Conservation (phyloP, 1,140 invertebrate species). For the Zaprionus kolodkinae region DNA sequence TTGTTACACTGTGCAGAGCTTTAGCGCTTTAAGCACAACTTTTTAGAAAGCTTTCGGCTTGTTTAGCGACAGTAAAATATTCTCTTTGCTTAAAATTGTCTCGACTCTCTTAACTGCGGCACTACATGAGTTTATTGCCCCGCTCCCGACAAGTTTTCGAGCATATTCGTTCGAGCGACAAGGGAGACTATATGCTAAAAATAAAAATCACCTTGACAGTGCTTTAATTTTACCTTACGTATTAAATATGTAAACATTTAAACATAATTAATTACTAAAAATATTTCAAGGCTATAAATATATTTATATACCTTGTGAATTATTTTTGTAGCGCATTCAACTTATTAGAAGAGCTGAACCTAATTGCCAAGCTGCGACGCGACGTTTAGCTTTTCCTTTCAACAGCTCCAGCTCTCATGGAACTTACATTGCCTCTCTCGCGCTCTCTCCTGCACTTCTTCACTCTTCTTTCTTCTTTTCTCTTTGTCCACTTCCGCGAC, state of each 20-base stretch:
- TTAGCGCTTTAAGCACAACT: slow-evolving; percentile 11
- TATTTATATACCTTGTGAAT: background rate
- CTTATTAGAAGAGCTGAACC: background rate
- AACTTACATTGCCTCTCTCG: slow-evolving; percentile 16
- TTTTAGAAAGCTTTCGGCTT: slow-evolving; percentile 20
- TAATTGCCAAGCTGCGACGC: slow-evolving; percentile 1
- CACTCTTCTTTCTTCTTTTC: slow-evolving; percentile 5
- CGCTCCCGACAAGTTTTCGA: slow-evolving; percentile 41
- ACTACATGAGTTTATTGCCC: slow-evolving; percentile 70
- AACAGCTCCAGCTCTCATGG: slow-evolving; percentile 23
- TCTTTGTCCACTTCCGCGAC: slow-evolving; percentile 12
- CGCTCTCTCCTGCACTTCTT: slow-evolving; percentile 24
- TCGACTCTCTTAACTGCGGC: slow-evolving; percentile 54
- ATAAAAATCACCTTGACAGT: background rate
- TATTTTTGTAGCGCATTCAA: background rate
- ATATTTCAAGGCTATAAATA: background rate
- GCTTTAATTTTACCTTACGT: background rate
- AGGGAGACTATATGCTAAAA: background rate
- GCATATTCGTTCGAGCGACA: slow-evolving; percentile 10
- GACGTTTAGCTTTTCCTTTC: slow-evolving; percentile 54
- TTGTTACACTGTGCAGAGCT: slow-evolving; percentile 18
- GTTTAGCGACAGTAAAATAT: background rate
- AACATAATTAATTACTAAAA: background rate
- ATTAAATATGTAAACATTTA: background rate
- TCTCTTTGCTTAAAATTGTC: slow-evolving; percentile 38